Conservation (phyloP, 2,113 vertebrate species). For the Fregata magnificens region DNA sequence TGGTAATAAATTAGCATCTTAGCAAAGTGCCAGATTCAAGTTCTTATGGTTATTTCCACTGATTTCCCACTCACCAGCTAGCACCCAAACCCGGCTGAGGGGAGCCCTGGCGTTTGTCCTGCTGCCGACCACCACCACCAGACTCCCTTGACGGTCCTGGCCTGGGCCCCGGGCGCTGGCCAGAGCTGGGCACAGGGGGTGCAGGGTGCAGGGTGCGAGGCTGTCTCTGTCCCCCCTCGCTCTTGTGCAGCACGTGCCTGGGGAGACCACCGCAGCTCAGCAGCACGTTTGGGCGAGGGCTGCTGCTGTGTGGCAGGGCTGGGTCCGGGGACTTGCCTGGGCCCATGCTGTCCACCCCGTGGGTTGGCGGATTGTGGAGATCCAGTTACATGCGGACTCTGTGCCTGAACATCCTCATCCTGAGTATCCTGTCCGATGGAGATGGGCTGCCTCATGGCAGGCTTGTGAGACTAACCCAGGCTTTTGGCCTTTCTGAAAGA, state of each 20-base stretch:
- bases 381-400: background rate
- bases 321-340: background rate
- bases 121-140: background rate
- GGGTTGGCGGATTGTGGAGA: accelerated
- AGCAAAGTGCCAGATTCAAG: background rate
- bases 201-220: background rate
- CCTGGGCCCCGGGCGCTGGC: background rate
- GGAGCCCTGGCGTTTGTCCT: background rate
- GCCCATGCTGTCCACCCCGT: accelerated
- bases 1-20: background rate
- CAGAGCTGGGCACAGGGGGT: background rate
- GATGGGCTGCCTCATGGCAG: background rate
- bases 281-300: accelerated
- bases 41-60: background rate
- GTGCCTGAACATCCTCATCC: background rate
- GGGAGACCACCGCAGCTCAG: accelerated
- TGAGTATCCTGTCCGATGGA: background rate
- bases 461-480: background rate
- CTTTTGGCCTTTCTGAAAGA: background rate
- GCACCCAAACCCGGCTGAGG: background rate
- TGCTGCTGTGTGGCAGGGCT: background rate
- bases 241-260: background rate
- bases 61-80: background rate
- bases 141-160: background rate
- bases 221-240: accelerated